Percentiles rank a stretch among this genome's conserved stretches.
phyloP scores from a whole-genome alignment of 2,888 invertebrate genomes.

The Coenonympha glycerion region DNA sequence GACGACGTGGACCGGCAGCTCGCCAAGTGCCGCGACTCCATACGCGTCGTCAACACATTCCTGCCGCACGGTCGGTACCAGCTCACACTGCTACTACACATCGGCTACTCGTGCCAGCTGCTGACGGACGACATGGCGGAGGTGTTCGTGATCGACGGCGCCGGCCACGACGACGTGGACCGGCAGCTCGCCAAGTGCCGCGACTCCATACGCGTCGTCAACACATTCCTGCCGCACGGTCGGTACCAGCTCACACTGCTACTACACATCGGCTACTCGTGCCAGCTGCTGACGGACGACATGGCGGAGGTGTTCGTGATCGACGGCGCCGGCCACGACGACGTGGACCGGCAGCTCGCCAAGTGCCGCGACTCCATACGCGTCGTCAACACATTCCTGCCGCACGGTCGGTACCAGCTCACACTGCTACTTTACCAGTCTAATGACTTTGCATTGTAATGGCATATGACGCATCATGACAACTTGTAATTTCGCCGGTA shows the following conservation, averaged over 20 bases:
- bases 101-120: conserved; percentile 97
- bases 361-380: conserved; percentile 84
- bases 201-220: conserved; percentile 83
- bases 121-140: conserved; percentile 97
- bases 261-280: no score
- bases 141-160: conserved; percentile 94
- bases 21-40: conserved; percentile 83
- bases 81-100: no score
- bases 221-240: conserved; percentile 81
- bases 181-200: conserved; percentile 85
- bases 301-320: conserved; percentile 96
- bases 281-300: conserved; percentile 96
- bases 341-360: conserved; percentile 88
- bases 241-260: no score
- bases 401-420: conserved; percentile 72
- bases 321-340: conserved; percentile 88
- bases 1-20: conserved; percentile 92
- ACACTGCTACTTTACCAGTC: no score
- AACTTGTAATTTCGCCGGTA: background rate
- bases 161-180: conserved; percentile 88
- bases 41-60: conserved; percentile 82
- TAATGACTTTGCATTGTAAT: background rate
- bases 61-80: conserved; percentile 76
- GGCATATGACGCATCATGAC: no score
- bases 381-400: conserved; percentile 82